These are phyloP conservation scores for Cetoscarus ocellatus DNA, from an alignment of 2,797 vertebrate species.

Conservation along the genomic window DNA sequence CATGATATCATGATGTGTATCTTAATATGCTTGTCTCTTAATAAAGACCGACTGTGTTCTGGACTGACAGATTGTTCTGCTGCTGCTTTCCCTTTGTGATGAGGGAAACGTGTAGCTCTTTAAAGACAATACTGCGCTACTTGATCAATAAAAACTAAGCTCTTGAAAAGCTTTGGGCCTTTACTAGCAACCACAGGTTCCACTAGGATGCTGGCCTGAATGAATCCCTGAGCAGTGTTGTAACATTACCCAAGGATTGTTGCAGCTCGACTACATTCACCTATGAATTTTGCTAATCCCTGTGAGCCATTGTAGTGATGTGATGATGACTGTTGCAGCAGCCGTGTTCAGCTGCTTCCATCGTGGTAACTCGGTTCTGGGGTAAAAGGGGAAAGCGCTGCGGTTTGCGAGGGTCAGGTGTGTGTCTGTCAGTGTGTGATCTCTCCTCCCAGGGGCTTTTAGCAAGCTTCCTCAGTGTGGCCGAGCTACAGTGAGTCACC, in stretches of 20 bases:
- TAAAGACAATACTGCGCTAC: too few relatives aligned
- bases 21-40: too few relatives aligned
- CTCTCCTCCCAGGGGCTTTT: slow-evolving; percentile 19
- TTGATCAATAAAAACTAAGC: too few relatives aligned
- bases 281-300: slow-evolving; percentile 3
- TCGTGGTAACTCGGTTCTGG: not conserved
- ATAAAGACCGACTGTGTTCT: too few relatives aligned
- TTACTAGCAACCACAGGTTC: too few relatives aligned
- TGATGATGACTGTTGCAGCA: not conserved
- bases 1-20: too few relatives aligned
- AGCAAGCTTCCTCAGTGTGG: slow-evolving; percentile 17
- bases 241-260: not conserved
- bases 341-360: not conserved
- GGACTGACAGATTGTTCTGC: too few relatives aligned
- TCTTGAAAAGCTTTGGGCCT: too few relatives aligned
- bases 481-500: slow-evolving; percentile 48
- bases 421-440: slow-evolving; percentile 47
- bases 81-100: too few relatives aligned
- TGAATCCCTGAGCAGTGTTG: too few relatives aligned
- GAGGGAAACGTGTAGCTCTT: too few relatives aligned
- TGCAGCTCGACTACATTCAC: not conserved
- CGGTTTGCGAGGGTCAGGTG: slow-evolving; percentile 40
- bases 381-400: not conserved
- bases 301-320: not conserved
- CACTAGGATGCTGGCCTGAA: too few relatives aligned